Evolutionary conservation across 2,113 vertebrate genomes (phyloP).

Genomic region (Fulmarus glacialis): DNA sequence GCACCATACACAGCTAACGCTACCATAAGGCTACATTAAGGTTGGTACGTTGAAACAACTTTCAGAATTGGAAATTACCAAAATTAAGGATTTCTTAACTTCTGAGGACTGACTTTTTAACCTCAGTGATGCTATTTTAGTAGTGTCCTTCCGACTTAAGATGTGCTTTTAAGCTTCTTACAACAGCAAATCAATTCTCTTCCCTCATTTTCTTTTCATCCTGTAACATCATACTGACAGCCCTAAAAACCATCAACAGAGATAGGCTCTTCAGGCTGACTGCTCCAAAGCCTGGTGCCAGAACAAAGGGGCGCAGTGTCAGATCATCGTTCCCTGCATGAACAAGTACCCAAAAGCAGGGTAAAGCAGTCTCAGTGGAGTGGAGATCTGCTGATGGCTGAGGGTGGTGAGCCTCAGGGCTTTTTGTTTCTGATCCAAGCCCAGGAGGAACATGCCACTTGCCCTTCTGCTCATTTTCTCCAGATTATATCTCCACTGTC

Average conservation of each 20-base stretch:
- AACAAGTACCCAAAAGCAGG: not conserved
- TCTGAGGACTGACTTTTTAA: not conserved
- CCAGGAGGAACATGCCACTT: not conserved
- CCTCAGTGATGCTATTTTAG: not conserved
- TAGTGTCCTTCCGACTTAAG: not conserved
- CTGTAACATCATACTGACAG: not conserved
- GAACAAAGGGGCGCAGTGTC: not conserved
- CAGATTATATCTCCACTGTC: rapidly evolving
- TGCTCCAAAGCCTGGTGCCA: not conserved
- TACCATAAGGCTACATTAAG: not conserved
- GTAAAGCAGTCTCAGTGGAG: not conserved
- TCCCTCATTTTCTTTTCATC: not conserved
- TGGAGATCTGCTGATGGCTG: not conserved
- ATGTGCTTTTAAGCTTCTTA: not conserved
- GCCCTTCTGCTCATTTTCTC: not conserved
- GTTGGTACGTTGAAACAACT: not conserved
- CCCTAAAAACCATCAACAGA: not conserved
- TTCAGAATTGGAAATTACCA: not conserved
- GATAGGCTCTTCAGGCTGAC: not conserved
- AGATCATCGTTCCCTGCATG: not conserved
- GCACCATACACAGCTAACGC: not conserved
- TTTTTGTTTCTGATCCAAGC: not conserved
- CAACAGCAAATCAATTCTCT: not conserved
- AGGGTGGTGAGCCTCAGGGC: not conserved
- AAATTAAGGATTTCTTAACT: not conserved